These are phyloP conservation scores for Rhinopithecus roxellana DNA, from an alignment of 2,113 vertebrate genomes.

Conservation along the genomic window DNA sequence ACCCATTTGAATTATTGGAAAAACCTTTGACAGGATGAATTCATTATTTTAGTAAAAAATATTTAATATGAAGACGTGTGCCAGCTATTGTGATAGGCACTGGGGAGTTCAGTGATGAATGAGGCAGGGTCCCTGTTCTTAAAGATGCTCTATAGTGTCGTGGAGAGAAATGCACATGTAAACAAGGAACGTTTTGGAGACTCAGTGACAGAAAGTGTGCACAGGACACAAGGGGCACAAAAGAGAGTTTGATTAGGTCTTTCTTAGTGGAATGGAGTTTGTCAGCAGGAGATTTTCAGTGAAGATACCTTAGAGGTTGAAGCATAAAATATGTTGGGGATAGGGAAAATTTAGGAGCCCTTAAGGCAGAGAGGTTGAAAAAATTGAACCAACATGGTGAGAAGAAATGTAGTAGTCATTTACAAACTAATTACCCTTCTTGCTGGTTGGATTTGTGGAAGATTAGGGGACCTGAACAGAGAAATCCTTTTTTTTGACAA, in stretches of 20 bases:
- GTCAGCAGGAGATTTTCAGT: neutral
- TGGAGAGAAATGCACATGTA: neutral
- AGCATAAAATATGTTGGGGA: neutral
- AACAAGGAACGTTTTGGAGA: neutral
- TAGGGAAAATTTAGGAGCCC: neutral
- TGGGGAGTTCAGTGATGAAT: neutral
- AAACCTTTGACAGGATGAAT: neutral
- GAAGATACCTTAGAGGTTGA: neutral
- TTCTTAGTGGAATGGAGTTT: neutral
- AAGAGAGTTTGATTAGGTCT: neutral
- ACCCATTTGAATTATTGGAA: neutral
- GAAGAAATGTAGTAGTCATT: neutral
- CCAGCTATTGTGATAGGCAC: neutral
- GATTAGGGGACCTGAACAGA: neutral
- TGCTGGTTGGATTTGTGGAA: neutral
- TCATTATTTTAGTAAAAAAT: neutral
- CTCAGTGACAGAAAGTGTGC: neutral
- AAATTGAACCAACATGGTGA: neutral
- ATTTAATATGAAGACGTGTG: neutral
- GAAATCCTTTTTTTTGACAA: neutral
- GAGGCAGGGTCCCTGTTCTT: neutral
- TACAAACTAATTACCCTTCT: neutral
- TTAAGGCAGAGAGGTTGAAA: neutral
- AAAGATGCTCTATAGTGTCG: neutral
- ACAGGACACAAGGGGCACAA: neutral